phyloP scores from a whole-genome alignment of 1,140 invertebrate species.

The Andricus grossulariae region DNA sequence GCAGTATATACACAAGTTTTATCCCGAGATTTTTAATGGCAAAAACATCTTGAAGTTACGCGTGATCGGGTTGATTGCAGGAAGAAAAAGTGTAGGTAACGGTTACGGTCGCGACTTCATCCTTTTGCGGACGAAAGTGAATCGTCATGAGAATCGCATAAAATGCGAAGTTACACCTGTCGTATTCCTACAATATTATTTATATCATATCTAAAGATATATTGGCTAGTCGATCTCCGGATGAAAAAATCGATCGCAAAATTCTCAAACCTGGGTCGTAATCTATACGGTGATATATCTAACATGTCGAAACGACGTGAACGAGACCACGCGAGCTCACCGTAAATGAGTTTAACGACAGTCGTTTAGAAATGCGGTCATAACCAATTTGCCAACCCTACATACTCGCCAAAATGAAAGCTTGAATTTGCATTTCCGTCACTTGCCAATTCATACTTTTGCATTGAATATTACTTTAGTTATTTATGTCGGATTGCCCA shows the following conservation, averaged over 20 bases:
- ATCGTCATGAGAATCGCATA: background rate
- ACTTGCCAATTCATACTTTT: background rate
- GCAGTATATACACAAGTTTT: too few species aligned
- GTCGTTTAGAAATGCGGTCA: slow-evolving; percentile 16
- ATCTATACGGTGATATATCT: slow-evolving; percentile 31
- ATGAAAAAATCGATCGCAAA: slow-evolving; percentile 1
- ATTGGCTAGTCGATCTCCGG: background rate
- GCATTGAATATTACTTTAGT: too few species aligned
- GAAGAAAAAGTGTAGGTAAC: too few species aligned
- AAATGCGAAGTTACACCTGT: background rate
- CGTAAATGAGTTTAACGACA: slow-evolving; percentile 36
- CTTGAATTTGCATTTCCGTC: background rate
- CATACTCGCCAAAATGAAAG: slow-evolving; percentile 1
- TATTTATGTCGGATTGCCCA: too few species aligned
- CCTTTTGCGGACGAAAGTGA: background rate
- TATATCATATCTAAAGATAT: background rate
- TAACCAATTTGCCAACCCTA: background rate
- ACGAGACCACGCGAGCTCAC: slow-evolving; percentile 33
- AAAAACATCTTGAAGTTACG: too few species aligned
- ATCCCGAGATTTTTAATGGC: too few species aligned
- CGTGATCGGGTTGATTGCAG: too few species aligned
- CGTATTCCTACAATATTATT: background rate
- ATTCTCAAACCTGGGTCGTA: slow-evolving; percentile 22
- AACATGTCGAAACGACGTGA: slow-evolving; percentile 24
- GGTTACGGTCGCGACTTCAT: background rate